Percentiles rank a stretch among this genome's conserved stretches.
Conservation (phyloP, 2,888 invertebrate genomes). For the Trisateles emortualis region DNA sequence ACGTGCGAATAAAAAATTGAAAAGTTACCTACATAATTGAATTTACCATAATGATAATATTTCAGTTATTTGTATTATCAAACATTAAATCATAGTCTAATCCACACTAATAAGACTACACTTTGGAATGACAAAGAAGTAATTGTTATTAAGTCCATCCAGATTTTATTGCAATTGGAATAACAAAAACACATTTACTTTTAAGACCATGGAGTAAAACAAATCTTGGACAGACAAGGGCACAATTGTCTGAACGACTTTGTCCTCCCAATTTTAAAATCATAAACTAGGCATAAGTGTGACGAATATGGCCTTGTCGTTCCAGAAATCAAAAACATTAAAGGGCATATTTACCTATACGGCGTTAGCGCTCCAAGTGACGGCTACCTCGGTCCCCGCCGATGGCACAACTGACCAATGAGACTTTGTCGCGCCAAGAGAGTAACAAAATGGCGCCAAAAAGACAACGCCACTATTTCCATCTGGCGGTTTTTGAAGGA, state of each 20-base stretch:
- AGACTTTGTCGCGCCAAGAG: background rate
- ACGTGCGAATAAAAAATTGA: too few relatives aligned
- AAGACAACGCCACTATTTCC: background rate
- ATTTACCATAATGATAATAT: too few relatives aligned
- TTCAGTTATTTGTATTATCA: conserved; percentile 11
- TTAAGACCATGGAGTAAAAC: background rate
- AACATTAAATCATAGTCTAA: too few relatives aligned
- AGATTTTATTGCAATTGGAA: conserved; percentile 12
- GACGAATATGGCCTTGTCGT: background rate
- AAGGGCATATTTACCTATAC: background rate
- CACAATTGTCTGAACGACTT: background rate
- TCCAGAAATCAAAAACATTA: background rate
- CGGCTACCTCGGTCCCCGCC: background rate
- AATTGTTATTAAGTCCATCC: conserved; percentile 19
- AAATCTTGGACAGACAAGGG: background rate
- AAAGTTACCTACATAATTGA: too few relatives aligned
- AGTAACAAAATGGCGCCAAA: background rate
- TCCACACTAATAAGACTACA: too few relatives aligned
- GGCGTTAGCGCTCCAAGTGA: background rate
- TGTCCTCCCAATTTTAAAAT: background rate
- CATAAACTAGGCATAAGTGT: background rate
- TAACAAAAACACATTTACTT: background rate
- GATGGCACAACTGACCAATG: background rate
- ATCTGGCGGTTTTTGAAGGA: background rate
- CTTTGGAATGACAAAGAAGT: conserved; percentile 14